Conservation (phyloP, 2,113 vertebrate genomes). For the Thalassoma bifasciatum region DNA sequence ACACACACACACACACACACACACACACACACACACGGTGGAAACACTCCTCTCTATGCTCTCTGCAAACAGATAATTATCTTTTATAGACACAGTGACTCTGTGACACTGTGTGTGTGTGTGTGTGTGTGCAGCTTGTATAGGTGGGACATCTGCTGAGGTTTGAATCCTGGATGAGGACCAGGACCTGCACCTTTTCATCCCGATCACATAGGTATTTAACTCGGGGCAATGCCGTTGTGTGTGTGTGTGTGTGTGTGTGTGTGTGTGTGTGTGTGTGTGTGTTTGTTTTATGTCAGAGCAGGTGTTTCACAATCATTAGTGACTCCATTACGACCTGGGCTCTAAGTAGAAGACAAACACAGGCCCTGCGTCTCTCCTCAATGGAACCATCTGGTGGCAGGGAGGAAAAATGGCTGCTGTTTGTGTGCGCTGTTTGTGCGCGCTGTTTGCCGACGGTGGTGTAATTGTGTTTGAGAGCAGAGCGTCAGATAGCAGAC, state of each 20-base stretch:
- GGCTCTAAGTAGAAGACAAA: conserved; percentile 83
- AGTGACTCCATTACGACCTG: conserved; percentile 78
- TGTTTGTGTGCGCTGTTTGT: conserved; percentile 67
- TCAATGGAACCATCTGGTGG: conserved; percentile 85
- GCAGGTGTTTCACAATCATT: conserved; percentile 86
- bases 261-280: conserved; percentile 35
- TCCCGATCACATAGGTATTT: conserved; percentile 82
- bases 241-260: conserved; percentile 34
- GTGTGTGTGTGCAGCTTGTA: conserved; percentile 69
- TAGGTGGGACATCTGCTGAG: conserved; percentile 78
- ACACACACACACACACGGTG: neutral
- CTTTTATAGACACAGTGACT: conserved; percentile 62
- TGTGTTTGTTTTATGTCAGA: conserved; percentile 85
- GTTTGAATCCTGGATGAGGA: conserved; percentile 72
- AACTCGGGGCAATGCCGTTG: conserved; percentile 67
- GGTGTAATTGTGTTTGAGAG: conserved; percentile 77
- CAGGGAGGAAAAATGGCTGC: conserved; percentile 78
- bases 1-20: neutral
- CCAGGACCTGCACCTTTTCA: conserved; percentile 72
- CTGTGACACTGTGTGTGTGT: conserved; percentile 14
- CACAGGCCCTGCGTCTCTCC: conserved; percentile 66
- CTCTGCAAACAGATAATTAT: conserved; percentile 80
- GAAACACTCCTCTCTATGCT: conserved; percentile 61
- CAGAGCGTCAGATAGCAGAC: conserved; percentile 71
- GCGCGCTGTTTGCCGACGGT: conserved; percentile 78